Evolutionary conservation across 2,888 invertebrate genomes (phyloP).

Genomic region (Hypomecis atomaria): DNA sequence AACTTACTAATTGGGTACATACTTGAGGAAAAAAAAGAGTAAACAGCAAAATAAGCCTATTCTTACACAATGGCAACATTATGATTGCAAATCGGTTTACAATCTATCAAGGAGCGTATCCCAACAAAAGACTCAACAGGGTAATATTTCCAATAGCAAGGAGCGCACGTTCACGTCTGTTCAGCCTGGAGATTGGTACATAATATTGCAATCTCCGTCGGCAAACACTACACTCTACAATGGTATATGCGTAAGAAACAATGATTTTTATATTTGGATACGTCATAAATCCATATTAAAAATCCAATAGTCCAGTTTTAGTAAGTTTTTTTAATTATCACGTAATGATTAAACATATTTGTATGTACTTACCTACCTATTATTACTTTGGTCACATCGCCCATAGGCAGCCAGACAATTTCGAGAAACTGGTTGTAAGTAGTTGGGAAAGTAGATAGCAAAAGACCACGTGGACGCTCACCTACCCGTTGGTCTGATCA

Average conservation of each 20-base stretch:
- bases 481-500: too few relatives aligned
- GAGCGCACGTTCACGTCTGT: conserved; percentile 59
- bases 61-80: conserved; percentile 13
- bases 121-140: conserved; percentile 55
- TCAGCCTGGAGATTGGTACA: conserved; percentile 72
- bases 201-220: conserved; percentile 79
- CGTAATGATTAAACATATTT: too few relatives aligned
- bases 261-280: conserved; percentile 4
- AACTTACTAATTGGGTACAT: too few relatives aligned
- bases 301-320: too few relatives aligned
- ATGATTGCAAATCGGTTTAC: conserved; percentile 32
- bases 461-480: too few relatives aligned
- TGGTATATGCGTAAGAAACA: conserved; percentile 59
- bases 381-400: too few relatives aligned
- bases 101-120: conserved; percentile 29
- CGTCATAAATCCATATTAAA: not conserved
- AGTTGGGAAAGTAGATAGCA: too few relatives aligned
- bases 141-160: conserved; percentile 69
- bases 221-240: conserved; percentile 61
- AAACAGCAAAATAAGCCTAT: not conserved
- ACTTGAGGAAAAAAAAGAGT: too few relatives aligned
- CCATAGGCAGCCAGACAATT: too few relatives aligned
- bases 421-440: too few relatives aligned
- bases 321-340: too few relatives aligned
- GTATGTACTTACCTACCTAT: too few relatives aligned